Base-by-base conservation (phyloP, 2,113 vertebrate genomes). In the Tragelaphus imberbis region DNA sequence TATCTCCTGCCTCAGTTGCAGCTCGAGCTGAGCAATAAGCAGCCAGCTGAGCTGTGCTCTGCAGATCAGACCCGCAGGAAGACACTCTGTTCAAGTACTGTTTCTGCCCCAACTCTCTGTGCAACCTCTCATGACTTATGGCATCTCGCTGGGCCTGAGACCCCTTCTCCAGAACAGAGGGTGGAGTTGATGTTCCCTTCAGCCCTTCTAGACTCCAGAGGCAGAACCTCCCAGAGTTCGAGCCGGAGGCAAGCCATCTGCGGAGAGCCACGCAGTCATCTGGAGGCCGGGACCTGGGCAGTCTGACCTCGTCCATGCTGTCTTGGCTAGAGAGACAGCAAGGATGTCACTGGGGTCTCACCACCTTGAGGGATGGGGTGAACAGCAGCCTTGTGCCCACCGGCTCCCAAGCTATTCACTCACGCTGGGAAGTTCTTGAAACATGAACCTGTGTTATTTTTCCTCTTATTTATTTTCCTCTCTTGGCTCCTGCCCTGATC, bases 201-300 rank as follows among this genome's bases (percentile, higher is more conserved):
- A 1, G n/a, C 53, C 75, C 23, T 49, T 77, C 17, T 33, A n/a
- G 82, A 49, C 51, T 19, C 19, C 75, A 88, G 88, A 63, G 49
- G 49, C 56, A 55, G 56, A 89, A 40, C 59, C 51, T 79, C 61
- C 61, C 3, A 0, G n/a, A 93, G 90, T 85, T 93, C 65, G 11
- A 23, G 47, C 51, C 4, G 7, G 53, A n/a, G 19, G 4, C 27
- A 53, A 77, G 86, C 44, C 27, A 88, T 77, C 71, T 75, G 30
- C 25, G 0, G 15, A 87, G 47, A 93, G 44, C 27, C 16, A 13
- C 7, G 2, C 1, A 10, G 58, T 7, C 0, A 61, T n/a, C 59
- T 47, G 19, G 71, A 33, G 17, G 55, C 51, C 0, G 0, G 30
- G 33, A 36, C 36, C 81, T 14, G 49, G 65, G 25, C 47, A 59